Evolutionary conservation across 2,888 invertebrate genomes (phyloP), one percentile per base, ranked within the genome.

Genomic region (Megalurothrips usitatus): DNA sequence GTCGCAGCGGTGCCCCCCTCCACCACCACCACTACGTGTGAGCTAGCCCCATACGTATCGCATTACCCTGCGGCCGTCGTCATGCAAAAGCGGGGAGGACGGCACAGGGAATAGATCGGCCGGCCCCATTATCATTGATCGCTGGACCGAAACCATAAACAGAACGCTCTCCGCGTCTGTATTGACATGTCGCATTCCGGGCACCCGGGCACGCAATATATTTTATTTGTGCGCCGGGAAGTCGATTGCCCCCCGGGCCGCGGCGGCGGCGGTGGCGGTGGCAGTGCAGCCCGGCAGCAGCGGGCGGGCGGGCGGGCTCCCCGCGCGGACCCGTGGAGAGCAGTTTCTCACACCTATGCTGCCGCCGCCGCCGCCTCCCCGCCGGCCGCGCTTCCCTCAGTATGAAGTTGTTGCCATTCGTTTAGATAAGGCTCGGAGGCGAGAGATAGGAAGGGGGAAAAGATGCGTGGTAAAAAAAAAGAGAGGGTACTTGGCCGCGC

Each of bases 351-450:
- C 68, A 68, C 68, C 68, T 68, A 11, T 68, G 11, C 11, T 2
- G 23, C 68, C n/a, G 0, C 68, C 63, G 14, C 14, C 58, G 14
- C 58, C 14, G 14, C 58, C 19, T 63, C 14, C 58, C 58, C 58
- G 58, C 49, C 49, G 10, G 49, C 14, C 52, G 52, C n/a, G 58
- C 58, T 14, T 17, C 58, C 58, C 58, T 8, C 58, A 58, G 23
- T 68, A 68, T 68, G 68, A 68, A 68, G 68, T 68, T 68, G 68
- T 68, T 68, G 68, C 68, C 68, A 68, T 68, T 68, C 68, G 68
- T 68, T 68, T 23, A n/a, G 68, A 68, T 68, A 68, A 68, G 68
- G 68, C 68, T 68, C n/a, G n/a, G 0, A 11, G 58, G 58, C 58
- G n/a, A n/a, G n/a, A n/a, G n/a, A n/a, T n/a, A n/a, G n/a, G n/a